Evolutionary conservation across 2,888 invertebrate species (phyloP), one percentile per base, ranked within the genome.

Genomic region (Microctonus hyperodae): DNA sequence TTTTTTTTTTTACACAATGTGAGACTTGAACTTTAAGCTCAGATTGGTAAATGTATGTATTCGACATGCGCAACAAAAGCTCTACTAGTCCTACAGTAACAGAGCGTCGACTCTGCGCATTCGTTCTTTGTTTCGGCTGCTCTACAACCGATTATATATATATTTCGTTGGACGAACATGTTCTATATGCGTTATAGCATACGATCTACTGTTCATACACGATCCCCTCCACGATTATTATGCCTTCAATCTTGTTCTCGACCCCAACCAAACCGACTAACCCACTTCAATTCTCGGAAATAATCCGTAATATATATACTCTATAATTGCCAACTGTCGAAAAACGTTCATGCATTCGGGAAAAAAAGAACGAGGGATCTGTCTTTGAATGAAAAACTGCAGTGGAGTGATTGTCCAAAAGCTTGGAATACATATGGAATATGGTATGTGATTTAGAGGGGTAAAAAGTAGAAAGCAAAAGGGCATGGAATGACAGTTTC

Each of bases 221-320:
- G n/a, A n/a, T 23, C 55, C 37, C 55, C 53, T 53, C 50, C 16
- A 68, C 72, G 20, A 25, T 23, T 9, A 7, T 23, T 33, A 40
- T 44, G 23, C n/a, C 22, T 58, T 23, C 71, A 71, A 48, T 65
- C 65, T n/a, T n/a, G n/a, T n/a, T n/a, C n/a, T n/a, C n/a, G n/a
- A n/a, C 69, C 65, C 68, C 31, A 53, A 35, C 65, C 50, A 60
- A 59, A 37, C 69, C 79, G 73, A 78, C 76, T 79, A 81, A 80
- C 80, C 79, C 74, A 80, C 73, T 77, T 76, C 72, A 72, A 72
- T 69, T 71, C 73, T 74, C 72, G 68, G 76, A 78, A 79, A 77
- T 77, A 77, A 73, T 73, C 25, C 50, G 31, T 69, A 31, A 51
- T 28, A 16, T 5, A 44, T n/a, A 44, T 44, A 37, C 37, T n/a